phyloP scores from a whole-genome alignment of 2,797 vertebrate species.

The Chelonia mydas region DNA sequence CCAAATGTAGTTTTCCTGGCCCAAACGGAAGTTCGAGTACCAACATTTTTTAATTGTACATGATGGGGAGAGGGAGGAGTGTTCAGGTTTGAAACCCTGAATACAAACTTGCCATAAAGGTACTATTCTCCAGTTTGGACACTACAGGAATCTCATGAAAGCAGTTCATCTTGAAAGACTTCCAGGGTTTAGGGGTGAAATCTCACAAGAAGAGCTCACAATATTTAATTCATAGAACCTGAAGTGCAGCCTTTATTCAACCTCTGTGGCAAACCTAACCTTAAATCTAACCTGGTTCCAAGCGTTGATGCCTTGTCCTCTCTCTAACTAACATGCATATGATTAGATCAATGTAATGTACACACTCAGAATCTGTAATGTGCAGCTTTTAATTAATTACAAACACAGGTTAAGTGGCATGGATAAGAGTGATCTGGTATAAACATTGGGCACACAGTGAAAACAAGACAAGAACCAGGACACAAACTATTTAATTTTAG shows the following conservation, averaged over 20 bases:
- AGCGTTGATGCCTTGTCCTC: background rate
- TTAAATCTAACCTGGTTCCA: background rate
- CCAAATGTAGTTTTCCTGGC: background rate
- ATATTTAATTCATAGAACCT: accelerated
- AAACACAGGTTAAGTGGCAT: background rate
- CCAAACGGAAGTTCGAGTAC: background rate
- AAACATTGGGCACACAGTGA: background rate
- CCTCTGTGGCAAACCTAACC: background rate
- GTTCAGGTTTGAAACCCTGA: background rate
- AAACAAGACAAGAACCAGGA: background rate
- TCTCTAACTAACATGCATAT: accelerated
- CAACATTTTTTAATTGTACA: accelerated
- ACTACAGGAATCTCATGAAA: background rate
- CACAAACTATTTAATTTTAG: background rate
- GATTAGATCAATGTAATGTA: background rate
- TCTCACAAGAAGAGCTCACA: background rate
- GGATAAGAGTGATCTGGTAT: background rate
- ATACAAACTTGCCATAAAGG: background rate
- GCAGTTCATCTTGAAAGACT: background rate
- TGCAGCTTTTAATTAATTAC: background rate
- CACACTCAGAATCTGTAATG: background rate
- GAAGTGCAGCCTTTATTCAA: background rate
- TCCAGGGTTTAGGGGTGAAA: background rate
- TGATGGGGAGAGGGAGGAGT: accelerated
- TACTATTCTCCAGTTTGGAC: background rate